Evolutionary conservation across 2,888 invertebrate genomes (phyloP), one percentile per base, ranked within the genome.

Genomic region (Thumatha senex): DNA sequence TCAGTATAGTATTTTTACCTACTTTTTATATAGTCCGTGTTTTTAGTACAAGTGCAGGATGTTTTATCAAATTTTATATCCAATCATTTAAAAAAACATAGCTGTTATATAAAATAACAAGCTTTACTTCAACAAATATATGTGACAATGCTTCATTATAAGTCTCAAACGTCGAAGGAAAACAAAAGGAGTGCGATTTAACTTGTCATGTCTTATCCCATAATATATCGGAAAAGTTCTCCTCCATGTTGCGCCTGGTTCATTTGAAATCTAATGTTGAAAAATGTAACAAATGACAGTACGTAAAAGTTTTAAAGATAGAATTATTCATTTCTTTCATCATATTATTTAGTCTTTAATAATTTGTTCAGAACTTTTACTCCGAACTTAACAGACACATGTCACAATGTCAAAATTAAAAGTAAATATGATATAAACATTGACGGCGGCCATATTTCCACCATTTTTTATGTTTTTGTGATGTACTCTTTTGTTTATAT

Each of bases 191-290:
- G 40, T 51, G 47, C 59, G 56, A 69, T 72, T 65, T 56, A 70
- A 63, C 54, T 51, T 59, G 61, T 61, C 61, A 61, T 65, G 62
- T 70, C 69, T 64, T 69, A 76, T 74, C 67, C 67, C 58, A 72
- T 74, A 74, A 79, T 66, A 73, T 76, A 79, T 78, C 58, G 74
- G 67, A 69, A 72, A 79, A 79, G 67, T 80, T 79, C 40, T 54
- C 55, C 40, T 54, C 55, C 42, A 61, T 55, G 65, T 40, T 18
- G 55, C 39, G 65, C 62, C 61, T 65, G 70, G 64, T 69, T 70
- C 65, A 70, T 61, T 66, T 63, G 33, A 18, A 34, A 15, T 33
- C 42, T 63, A 52, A 67, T 69, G 58, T 67, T 72, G 65, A 54
- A 52, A 67, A 77, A 73, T 72, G 70, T 73, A 70, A 70, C 71